phyloP scores from a whole-genome alignment of 23 tunicate species.

The Clavelina lepadiformis region DNA sequence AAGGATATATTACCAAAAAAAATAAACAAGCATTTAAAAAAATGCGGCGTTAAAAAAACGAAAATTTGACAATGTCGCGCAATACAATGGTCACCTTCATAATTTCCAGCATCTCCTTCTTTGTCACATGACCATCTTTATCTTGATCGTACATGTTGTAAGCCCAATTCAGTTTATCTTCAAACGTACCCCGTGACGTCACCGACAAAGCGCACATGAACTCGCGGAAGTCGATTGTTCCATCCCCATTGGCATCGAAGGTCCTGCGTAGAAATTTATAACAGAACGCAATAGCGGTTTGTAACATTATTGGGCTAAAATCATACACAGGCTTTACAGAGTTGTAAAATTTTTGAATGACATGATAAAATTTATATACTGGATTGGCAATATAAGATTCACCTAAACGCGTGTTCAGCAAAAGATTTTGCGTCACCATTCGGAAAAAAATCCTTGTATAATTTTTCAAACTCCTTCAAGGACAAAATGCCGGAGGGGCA shows the following conservation, averaged over 20 bases:
- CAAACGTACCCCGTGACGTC: conserved; percentile 84
- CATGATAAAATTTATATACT: not conserved
- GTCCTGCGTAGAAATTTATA: conserved; percentile 29
- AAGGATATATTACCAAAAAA: too few species aligned
- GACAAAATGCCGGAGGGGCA: conserved; percentile 87
- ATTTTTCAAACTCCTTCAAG: conserved; percentile 58
- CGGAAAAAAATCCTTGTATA: conserved; percentile 78
- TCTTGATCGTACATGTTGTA: conserved; percentile 89
- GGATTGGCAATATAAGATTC: conserved; percentile 3
- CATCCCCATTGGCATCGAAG: conserved; percentile 78
- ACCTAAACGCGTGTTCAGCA: conserved; percentile 89
- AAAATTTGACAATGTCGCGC: not conserved
- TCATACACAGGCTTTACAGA: not conserved
- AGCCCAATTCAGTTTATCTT: conserved; percentile 77
- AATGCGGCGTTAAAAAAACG: too few species aligned
- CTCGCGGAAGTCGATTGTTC: conserved; percentile 91
- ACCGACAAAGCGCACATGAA: conserved; percentile 88
- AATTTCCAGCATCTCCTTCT: conserved; percentile 77
- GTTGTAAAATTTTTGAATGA: not conserved
- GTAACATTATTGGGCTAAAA: not conserved
- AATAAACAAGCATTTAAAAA: not conserved
- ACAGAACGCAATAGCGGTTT: not conserved
- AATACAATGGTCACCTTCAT: conserved; percentile 72
- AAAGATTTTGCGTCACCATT: conserved; percentile 82
- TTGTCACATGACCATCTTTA: conserved; percentile 77